A percentile compares a stretch with the other conserved stretches of the same genome.
Conservation (phyloP, 2,797 vertebrate genomes). For the Cossypha niveicapilla region DNA sequence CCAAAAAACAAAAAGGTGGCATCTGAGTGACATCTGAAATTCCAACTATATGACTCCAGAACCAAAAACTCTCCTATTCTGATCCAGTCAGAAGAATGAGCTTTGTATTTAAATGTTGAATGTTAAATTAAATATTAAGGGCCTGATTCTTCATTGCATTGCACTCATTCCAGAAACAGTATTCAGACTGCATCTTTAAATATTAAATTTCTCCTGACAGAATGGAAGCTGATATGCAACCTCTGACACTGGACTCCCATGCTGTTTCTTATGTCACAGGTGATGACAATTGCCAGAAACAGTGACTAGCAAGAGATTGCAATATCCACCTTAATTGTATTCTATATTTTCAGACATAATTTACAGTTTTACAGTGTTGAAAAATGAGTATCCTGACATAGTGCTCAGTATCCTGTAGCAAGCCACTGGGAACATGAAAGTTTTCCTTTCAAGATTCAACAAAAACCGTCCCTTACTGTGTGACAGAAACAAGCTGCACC, state of each 20-base stretch:
- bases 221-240: not conserved
- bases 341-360: not conserved
- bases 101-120: not conserved
- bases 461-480: conserved; percentile 24
- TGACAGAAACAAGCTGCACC: conserved; percentile 27
- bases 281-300: conserved; percentile 26
- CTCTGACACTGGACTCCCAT: conserved; percentile 1
- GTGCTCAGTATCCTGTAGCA: not conserved
- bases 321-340: conserved; percentile 18
- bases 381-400: not conserved
- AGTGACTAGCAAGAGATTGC: conserved; percentile 8
- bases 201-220: conserved; percentile 24
- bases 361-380: not conserved
- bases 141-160: not conserved
- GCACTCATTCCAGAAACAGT: not conserved
- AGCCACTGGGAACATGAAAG: not conserved
- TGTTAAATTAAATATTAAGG: not conserved
- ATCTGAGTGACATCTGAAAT: not conserved
- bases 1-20: not conserved
- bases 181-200: not conserved
- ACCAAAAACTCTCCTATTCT: not conserved
- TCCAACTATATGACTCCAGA: not conserved
- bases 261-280: conserved; percentile 14
- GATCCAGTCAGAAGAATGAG: not conserved
- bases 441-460: conserved; percentile 36